Conservation (phyloP, 2,888 invertebrate genomes). For the Auanema sp. region DNA sequence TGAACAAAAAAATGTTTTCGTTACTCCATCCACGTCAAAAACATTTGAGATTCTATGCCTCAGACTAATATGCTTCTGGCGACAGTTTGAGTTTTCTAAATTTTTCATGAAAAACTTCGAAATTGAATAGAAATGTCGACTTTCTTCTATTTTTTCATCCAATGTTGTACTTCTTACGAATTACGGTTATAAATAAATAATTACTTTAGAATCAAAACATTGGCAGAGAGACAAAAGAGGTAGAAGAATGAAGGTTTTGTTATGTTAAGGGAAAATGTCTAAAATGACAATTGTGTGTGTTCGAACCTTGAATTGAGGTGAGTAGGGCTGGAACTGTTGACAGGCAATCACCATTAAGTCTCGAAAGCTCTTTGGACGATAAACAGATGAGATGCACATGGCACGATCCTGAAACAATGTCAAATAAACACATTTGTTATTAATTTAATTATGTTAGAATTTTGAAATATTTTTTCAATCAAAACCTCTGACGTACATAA, state of each 20-base stretch:
- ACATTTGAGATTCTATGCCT: too few species aligned
- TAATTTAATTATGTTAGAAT: neutral
- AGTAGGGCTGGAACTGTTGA: constrained; percentile 41
- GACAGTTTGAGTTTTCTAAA: too few species aligned
- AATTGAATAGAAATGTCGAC: too few species aligned
- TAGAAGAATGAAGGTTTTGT: neutral
- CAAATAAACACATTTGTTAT: neutral
- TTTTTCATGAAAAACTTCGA: too few species aligned
- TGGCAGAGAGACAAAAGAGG: constrained; percentile 2
- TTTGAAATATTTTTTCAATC: neutral
- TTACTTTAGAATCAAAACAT: neutral
- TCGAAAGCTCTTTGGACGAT: constrained; percentile 28
- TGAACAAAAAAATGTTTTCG: neutral
- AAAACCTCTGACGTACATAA: too few species aligned
- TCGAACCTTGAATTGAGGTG: constrained; percentile 38
- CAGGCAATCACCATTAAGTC: constrained; percentile 49
- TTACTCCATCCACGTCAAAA: too few species aligned
- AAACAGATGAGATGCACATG: constrained; percentile 9
- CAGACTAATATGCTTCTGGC: too few species aligned
- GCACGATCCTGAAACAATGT: neutral
- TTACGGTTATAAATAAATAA: neutral
- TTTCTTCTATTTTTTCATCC: too few species aligned
- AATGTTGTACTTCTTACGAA: too few species aligned
- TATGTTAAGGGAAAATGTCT: neutral
- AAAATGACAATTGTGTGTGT: neutral